These are phyloP conservation scores for Rhinella marina DNA, from an alignment of 2,797 vertebrate species.

Conservation along the genomic window DNA sequence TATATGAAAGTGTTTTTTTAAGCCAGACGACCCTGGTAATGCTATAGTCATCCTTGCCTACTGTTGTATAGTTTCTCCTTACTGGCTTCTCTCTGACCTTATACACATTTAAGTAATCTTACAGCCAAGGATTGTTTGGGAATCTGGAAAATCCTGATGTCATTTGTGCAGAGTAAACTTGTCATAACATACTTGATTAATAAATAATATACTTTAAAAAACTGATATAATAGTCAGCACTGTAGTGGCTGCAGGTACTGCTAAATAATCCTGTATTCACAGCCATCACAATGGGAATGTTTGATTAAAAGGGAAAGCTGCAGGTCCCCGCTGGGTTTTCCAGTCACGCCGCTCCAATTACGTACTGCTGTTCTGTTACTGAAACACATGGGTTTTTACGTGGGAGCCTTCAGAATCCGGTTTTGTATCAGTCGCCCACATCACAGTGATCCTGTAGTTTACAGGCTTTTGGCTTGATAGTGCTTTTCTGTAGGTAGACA, in stretches of 20 bases:
- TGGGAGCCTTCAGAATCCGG: conserved; percentile 27
- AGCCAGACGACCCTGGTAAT: neutral
- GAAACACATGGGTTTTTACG: conserved; percentile 40
- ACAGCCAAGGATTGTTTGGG: neutral
- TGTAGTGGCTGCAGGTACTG: neutral
- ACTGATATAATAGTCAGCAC: neutral
- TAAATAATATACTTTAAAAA: neutral
- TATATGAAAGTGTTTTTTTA: neutral
- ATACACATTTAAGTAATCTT: neutral
- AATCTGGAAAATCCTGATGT: neutral
- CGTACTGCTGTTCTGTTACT: conserved; percentile 42
- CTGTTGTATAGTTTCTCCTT: too few species aligned
- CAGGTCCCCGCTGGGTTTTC: conserved; percentile 5
- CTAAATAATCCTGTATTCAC: conserved; percentile 28
- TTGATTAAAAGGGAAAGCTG: conserved; percentile 7
- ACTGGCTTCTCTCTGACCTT: neutral
- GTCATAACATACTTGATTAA: conserved; percentile 2
- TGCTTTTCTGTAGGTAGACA: neutral
- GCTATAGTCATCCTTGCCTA: too few species aligned
- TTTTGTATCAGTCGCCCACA: conserved; percentile 34
- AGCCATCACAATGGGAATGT: neutral
- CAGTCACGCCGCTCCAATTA: conserved; percentile 47
- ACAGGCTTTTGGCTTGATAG: neutral
- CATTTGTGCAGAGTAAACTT: neutral
- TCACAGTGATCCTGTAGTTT: neutral